These are phyloP conservation scores for Myopa tessellatipennis DNA, from an alignment of 2,888 invertebrate species.

Conservation along the genomic window DNA sequence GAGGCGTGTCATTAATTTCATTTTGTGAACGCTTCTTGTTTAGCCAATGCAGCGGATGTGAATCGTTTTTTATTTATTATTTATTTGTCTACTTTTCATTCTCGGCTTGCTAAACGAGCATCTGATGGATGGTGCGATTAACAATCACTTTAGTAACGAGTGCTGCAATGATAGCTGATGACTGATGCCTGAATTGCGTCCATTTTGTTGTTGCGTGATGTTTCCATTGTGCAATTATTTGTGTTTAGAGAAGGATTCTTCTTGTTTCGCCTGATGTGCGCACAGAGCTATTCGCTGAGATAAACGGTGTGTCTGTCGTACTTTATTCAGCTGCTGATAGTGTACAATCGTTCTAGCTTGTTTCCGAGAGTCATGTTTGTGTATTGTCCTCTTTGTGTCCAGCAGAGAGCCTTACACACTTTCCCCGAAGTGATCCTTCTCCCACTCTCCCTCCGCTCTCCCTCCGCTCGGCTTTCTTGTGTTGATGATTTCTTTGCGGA, in stretches of 20 bases:
- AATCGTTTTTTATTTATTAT: slow-evolving; percentile 15
- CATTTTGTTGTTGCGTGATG: slow-evolving; percentile 4
- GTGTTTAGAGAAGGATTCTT: not conserved
- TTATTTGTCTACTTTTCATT: not conserved
- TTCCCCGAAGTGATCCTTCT: not conserved
- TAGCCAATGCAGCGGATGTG: slow-evolving; percentile 5
- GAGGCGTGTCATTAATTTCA: slow-evolving; percentile 33
- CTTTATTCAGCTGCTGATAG: not conserved
- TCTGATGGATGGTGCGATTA: slow-evolving; percentile 20
- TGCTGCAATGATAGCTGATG: not conserved
- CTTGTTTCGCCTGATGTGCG: not conserved
- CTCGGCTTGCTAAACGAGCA: not conserved
- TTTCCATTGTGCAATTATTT: slow-evolving; percentile 1
- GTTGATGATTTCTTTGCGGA: not conserved
- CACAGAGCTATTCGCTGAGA: not conserved
- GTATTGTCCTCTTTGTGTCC: slow-evolving; percentile 5
- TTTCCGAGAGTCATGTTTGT: slow-evolving; percentile 13
- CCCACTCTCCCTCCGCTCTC: not conserved
- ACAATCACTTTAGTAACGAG: slow-evolving; percentile 12
- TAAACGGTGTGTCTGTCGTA: not conserved
- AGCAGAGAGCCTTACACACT: not conserved
- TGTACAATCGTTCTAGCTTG: not conserved
- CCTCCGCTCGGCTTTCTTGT: not conserved
- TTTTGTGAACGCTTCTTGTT: slow-evolving; percentile 12
- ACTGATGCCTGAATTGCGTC: not conserved